Base-by-base conservation (phyloP, 2,113 vertebrate species). In the Heterochromis multidens region DNA sequence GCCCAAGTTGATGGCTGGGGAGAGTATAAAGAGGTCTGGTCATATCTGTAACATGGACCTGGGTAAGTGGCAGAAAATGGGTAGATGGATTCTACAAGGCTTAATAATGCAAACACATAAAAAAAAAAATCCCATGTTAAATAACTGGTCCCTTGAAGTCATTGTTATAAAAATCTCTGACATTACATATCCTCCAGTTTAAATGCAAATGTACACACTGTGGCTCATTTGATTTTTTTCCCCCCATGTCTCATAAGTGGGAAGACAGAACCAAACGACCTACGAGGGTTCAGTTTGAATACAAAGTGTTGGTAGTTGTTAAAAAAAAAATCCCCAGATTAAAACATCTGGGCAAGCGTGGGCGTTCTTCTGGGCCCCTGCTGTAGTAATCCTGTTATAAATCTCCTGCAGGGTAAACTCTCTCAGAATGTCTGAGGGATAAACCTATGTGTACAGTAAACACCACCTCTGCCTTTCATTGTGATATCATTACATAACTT, bases 361-460 rank as follows among this genome's bases (percentile, higher is more conserved):
- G 91, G 88, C 4, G 81, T 65, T 25, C 29, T 52, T 52, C 40
- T 14, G 58, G 58, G 77, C 43, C 63, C 74, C 25, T 72, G 59
- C 61, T 79, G 83, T 27, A 80, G 37, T 91, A 90, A 90, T 88
- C 87, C 88, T 70, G 83, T 87, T 63, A 85, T 82, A 79, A 92
- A 90, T 90, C 87, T 89, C 62, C 87, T 84, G 58, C 37, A 37
- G 56, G 78, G 40, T 89, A 60, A 88, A 63, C 82, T 80, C 76
- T 79, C 33, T 35, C 37, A 33, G 27, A 85, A 80, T 37, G 80
- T 76, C 81, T 79, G 72, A 63, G 54, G 58, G 81, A 89, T 90
- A 90, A 91, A 80, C 83, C 72, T 79, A n/a, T 76, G 80, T 83
- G 72, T 91, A 88, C 84, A 79, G 86, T 81, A 89, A 91, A 90